Evolutionary conservation across 2,113 vertebrate species (phyloP).

Genomic region (Chunga burmeisteri): DNA sequence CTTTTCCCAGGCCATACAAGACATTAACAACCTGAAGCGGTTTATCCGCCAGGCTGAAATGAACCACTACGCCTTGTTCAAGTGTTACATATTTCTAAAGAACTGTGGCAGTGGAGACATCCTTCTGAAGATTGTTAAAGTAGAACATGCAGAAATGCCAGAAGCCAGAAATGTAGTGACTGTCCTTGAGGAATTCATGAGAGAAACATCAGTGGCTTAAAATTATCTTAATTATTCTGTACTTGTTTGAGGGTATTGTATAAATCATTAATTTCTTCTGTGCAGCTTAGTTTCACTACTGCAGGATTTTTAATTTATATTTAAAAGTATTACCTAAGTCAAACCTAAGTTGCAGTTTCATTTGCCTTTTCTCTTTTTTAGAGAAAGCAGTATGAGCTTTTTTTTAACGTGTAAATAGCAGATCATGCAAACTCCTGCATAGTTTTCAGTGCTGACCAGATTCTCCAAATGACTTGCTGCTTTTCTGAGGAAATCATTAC

Average conservation of each 20-base stretch:
- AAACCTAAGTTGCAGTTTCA: neutral
- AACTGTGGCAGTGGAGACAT: conserved; percentile 92
- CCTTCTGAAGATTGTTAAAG: conserved; percentile 88
- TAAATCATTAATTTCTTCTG: neutral
- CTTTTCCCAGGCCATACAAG: conserved; percentile 90
- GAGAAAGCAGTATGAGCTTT: neutral
- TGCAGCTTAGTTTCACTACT: neutral
- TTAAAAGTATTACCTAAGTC: conserved; percentile 6
- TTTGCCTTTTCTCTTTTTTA: conserved; percentile 19
- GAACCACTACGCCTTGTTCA: conserved; percentile 95
- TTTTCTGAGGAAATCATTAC: neutral
- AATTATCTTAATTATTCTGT: neutral
- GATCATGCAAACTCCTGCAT: neutral
- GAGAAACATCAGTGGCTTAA: conserved; percentile 68
- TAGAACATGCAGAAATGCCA: conserved; percentile 90
- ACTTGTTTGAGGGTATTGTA: neutral
- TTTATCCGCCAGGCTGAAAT: conserved; percentile 95
- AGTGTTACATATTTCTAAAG: conserved; percentile 91
- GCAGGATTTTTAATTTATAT: conserved; percentile 23
- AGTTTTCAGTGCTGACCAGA: neutral
- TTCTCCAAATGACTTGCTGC: neutral
- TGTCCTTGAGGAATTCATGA: conserved; percentile 93
- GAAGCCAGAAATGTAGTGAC: conserved; percentile 90
- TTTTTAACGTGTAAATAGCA: neutral
- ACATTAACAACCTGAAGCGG: conserved; percentile 97